phyloP scores from a whole-genome alignment of 2,113 vertebrate genomes.

The Numenius arquata region DNA sequence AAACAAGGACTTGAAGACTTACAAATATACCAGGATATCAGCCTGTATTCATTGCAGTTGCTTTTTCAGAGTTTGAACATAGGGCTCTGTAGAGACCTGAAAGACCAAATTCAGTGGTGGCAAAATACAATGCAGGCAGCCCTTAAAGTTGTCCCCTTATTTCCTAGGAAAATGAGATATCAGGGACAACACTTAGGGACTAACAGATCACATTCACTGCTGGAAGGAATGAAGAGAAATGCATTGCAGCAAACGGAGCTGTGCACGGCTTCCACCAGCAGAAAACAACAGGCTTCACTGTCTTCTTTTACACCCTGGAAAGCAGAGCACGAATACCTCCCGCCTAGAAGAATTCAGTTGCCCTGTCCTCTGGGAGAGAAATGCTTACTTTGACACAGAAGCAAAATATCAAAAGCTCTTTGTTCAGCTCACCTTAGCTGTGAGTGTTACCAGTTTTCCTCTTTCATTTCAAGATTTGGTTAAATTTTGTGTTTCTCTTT shows the following conservation, averaged over 20 bases:
- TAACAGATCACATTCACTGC: not conserved
- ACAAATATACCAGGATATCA: not conserved
- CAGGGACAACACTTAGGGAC: not conserved
- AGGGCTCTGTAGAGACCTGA: not conserved
- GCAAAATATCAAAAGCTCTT: not conserved
- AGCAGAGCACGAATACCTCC: not conserved
- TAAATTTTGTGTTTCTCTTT: not conserved
- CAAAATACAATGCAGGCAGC: not conserved
- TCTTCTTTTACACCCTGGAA: not conserved
- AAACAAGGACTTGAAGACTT: not conserved
- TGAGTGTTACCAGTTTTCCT: not conserved
- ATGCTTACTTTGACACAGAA: not conserved
- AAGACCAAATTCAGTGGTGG: not conserved
- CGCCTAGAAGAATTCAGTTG: not conserved
- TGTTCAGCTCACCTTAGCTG: not conserved
- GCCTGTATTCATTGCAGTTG: not conserved
- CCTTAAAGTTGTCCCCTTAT: not conserved
- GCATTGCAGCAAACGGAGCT: not conserved
- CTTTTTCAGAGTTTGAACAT: not conserved
- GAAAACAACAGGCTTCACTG: not conserved
- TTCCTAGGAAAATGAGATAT: not conserved
- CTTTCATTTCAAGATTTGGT: not conserved
- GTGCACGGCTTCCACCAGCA: not conserved
- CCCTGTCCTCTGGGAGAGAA: not conserved
- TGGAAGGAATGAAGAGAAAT: not conserved